A percentile compares a stretch with the other conserved stretches of the same genome.
These are phyloP conservation scores for Agrochola litura DNA, from an alignment of 2,888 invertebrate genomes.

Conservation along the genomic window DNA sequence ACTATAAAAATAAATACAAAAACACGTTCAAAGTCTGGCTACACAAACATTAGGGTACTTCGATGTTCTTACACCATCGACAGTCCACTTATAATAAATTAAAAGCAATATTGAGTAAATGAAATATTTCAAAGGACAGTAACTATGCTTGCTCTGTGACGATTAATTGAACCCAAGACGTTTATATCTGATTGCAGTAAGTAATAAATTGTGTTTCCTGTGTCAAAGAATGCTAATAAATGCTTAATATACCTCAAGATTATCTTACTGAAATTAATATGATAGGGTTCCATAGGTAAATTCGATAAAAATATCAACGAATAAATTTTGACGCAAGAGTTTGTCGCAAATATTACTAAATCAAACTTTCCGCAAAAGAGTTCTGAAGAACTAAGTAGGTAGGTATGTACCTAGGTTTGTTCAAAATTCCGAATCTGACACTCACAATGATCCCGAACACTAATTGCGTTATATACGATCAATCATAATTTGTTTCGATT, in stretches of 20 bases:
- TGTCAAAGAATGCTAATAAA: conserved; percentile 75
- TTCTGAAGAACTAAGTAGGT: too few species aligned
- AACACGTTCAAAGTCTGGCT: too few species aligned
- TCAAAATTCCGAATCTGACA: not conserved
- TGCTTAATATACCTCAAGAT: conserved; percentile 64
- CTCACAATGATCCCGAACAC: not conserved
- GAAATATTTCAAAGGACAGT: conserved; percentile 48
- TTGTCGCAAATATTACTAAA: not conserved
- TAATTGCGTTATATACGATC: too few species aligned
- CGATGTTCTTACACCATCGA: not conserved
- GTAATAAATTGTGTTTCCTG: conserved; percentile 69
- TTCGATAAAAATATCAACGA: not conserved
- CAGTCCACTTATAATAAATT: conserved; percentile 44
- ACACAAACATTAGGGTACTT: not conserved
- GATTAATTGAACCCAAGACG: conserved; percentile 74
- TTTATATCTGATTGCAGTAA: conserved; percentile 74
- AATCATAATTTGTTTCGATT: too few species aligned
- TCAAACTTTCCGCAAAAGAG: not conserved
- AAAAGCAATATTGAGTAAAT: conserved; percentile 58
- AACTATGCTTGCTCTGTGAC: conserved; percentile 48
- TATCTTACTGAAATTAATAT: conserved; percentile 57
- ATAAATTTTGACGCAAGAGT: too few species aligned
- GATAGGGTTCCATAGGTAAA: not conserved
- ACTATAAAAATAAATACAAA: too few species aligned
- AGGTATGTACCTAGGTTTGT: not conserved